A percentile compares a stretch with the other conserved stretches of the same genome.
Evolutionary conservation across 2,797 vertebrate genomes (phyloP).

Genomic region (Mallotus villosus): DNA sequence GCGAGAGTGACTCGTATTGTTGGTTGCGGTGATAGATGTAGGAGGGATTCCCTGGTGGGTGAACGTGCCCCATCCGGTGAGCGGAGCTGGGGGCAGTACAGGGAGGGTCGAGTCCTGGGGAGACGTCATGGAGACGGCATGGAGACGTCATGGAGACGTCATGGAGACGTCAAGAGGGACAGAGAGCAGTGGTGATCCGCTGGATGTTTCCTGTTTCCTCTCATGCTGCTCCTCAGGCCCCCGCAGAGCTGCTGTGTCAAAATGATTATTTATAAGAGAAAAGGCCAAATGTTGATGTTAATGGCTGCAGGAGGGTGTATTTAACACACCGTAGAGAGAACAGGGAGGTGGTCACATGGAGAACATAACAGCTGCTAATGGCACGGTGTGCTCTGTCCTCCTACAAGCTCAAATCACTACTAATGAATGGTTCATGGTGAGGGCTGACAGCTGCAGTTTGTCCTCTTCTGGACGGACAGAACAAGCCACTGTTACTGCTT

Average conservation of each 20-base stretch:
- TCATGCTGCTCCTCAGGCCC: neutral
- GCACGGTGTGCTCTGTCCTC: neutral
- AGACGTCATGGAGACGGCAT: neutral
- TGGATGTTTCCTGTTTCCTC: too few species aligned
- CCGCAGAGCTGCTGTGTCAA: neutral
- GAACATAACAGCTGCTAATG: neutral
- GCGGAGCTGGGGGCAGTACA: neutral
- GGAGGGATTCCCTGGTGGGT: neutral
- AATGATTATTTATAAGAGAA: too few species aligned
- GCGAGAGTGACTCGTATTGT: neutral
- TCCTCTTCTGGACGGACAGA: neutral
- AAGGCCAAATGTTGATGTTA: constrained; percentile 1
- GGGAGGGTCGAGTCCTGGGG: neutral
- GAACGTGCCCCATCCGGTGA: neutral
- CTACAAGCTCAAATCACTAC: neutral
- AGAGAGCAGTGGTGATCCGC: too few species aligned
- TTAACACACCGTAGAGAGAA: neutral
- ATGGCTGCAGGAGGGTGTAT: constrained; percentile 3
- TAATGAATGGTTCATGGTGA: neutral
- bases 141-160: neutral
- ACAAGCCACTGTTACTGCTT: neutral
- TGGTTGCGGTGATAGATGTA: neutral
- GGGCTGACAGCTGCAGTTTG: neutral
- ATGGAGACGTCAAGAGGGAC: neutral
- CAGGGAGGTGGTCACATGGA: neutral